Base-by-base conservation (phyloP, 2,888 invertebrate genomes). In the Acanthosepion lycidas region DNA sequence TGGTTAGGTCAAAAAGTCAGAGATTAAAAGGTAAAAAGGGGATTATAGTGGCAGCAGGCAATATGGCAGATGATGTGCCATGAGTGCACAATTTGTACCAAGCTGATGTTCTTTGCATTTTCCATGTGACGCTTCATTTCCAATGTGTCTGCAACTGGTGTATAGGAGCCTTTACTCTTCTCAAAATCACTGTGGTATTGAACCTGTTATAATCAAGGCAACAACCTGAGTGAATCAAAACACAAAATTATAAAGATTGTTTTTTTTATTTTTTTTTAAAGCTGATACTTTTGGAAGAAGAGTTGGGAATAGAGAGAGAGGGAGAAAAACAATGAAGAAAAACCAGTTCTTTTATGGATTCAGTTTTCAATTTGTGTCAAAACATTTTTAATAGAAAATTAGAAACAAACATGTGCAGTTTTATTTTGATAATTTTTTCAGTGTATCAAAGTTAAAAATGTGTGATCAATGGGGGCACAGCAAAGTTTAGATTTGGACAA, bases 101-200 rank as follows among this genome's bases (percentile, higher is more conserved):
- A 92, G 94, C 95, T 95, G 92, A 94, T 94, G 94, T 95, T 95
- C 78, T 95, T 95, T 92, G 93, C 94, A 78, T 95, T 95, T 64
- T 94, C 49, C 48, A 42, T n/a, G 92, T 95, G 95, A 92, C 94
- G 94, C 48, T 94, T 91, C 94, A 94, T 95, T n/a, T 94, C 95
- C 33, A 94, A 49, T 33, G 94, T 78, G 64, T 95, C 95, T 26
- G 94, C 93, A 55, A 95, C 94, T 1, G 64, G 91, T 20, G 95
- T 95, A 78, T 94, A 94, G 92, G 94, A 78, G n/a, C 94, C 94
- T 92, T 95, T 95, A 33, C 55, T 64, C 91, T 95, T 94, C 95
- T 95, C 95, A 53, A 95, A 95, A 49, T 95, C 94, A 93, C 94
- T 94, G 92, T 95, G 95, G 95, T 95, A 95, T 64, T 94, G 94